Base-by-base conservation (phyloP, 2,888 invertebrate genomes). In the Tenthredo livida region DNA sequence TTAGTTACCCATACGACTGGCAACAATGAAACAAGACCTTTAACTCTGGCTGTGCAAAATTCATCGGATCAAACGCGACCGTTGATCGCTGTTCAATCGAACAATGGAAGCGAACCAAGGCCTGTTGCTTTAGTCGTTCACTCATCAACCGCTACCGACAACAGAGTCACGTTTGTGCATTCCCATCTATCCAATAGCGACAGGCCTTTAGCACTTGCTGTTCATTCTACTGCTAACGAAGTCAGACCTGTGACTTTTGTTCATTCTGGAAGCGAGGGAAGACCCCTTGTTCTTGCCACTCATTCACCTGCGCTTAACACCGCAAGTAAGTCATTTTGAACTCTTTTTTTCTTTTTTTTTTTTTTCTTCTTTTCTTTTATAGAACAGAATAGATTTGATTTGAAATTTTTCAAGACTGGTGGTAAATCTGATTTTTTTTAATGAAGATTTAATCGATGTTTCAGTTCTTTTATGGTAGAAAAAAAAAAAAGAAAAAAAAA, bases 41-140 rank as follows among this genome's bases (percentile, higher is more conserved):
- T 92, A 58, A 91, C 91, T 77, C 84, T 91, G 78, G 90, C 91
- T 37, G 91, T 91, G 70, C 91, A 91, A 87, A 91, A 90, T 86
- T 89, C 91, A 6, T 87, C 90, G 75, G 91, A 91, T 89, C 91
- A 91, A 86, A 89, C 90, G 84, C 89, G 91, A 86, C 86, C 91
- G 78, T 88, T 91, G 58, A 92, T 92, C 37, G 85, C 85, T 40
- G 85, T 85, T 70, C 93, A 93, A 86, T 92, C 93, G 50, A 92
- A 91, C 85, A 88, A 91, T 87, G 91, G 91, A 86, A 91, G 89
- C 86, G 93, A 93, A 87, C 89, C 93, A 87, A 92, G 93, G 88
- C 92, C 93, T 72, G 93, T 93, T 43, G 93, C 93, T 40, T 85
- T 93, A 85, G 93, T 93, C 86, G 93, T 93, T 85, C 93, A 93